Conservation (phyloP, 1,140 invertebrate genomes). For the Acromyrmex charruanus region DNA sequence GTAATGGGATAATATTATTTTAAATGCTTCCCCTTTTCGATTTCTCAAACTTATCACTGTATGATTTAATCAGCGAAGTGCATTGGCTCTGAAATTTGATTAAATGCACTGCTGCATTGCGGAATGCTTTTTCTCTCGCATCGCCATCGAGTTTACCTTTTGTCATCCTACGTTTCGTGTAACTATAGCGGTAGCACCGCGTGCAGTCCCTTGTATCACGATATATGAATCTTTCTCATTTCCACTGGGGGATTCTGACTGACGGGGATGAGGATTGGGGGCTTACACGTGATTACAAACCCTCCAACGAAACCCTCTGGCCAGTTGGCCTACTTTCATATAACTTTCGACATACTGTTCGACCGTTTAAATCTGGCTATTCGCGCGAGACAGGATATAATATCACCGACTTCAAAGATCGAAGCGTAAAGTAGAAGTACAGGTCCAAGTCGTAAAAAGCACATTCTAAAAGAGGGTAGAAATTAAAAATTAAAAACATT, state of each 20-base stretch:
- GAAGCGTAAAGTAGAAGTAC: neutral
- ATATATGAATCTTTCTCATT: slow-evolving; percentile 72
- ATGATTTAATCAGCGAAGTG: slow-evolving; percentile 17
- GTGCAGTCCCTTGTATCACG: slow-evolving; percentile 56
- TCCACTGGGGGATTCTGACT: slow-evolving; percentile 59
- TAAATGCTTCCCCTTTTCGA: neutral
- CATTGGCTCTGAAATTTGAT: slow-evolving; percentile 46
- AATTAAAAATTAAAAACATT: neutral
- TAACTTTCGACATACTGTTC: slow-evolving; percentile 70
- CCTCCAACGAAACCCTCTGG: slow-evolving; percentile 59
- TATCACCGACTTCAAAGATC: neutral
- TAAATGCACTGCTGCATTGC: slow-evolving; percentile 36
- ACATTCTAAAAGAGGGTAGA: neutral
- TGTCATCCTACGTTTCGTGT: slow-evolving; percentile 25
- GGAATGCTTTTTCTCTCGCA: slow-evolving; percentile 7
- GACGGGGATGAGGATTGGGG: slow-evolving; percentile 67
- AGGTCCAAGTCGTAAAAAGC: neutral
- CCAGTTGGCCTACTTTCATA: slow-evolving; percentile 72
- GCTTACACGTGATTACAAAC: slow-evolving; percentile 73
- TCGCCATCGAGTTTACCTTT: slow-evolving; percentile 30
- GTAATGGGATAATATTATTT: neutral
- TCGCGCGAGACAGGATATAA: slow-evolving; percentile 22
- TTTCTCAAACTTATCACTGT: neutral
- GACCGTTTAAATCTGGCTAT: slow-evolving; percentile 56
- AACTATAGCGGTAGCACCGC: slow-evolving; percentile 12